Conservation (phyloP, 2,797 vertebrate genomes). For the Macroramphosus scolopax region DNA sequence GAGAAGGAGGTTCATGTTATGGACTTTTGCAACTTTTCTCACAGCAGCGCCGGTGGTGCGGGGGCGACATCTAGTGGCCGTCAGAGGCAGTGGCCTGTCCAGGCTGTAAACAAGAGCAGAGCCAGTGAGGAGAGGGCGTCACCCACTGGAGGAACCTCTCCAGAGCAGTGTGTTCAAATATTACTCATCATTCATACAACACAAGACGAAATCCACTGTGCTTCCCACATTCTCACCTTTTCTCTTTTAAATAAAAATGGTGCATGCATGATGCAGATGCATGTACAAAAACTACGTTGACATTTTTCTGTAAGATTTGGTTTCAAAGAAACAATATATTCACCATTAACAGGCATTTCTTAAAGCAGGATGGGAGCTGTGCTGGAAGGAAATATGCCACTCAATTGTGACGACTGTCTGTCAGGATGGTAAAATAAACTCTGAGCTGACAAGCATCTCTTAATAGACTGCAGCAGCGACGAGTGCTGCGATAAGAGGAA, state of each 20-base stretch:
- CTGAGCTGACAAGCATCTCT: not conserved
- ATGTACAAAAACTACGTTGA: too few species aligned
- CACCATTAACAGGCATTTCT: too few species aligned
- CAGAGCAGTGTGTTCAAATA: too few species aligned
- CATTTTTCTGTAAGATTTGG: too few species aligned
- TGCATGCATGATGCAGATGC: too few species aligned
- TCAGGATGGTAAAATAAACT: not conserved
- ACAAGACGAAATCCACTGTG: too few species aligned
- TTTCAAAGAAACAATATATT: too few species aligned
- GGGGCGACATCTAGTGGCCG: conserved; percentile 67
- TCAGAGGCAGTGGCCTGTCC: not conserved
- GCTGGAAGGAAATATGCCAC: not conserved
- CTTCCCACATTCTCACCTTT: too few species aligned
- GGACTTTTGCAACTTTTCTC: conserved; percentile 67
- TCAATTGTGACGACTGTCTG: not conserved
- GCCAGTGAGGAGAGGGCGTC: too few species aligned
- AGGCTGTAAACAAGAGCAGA: not conserved
- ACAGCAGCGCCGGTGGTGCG: conserved; percentile 17
- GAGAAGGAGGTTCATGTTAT: conserved; percentile 32
- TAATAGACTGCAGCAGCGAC: not conserved
- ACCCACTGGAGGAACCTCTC: too few species aligned
- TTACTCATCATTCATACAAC: too few species aligned
- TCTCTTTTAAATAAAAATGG: too few species aligned
- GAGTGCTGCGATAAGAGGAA: not conserved
- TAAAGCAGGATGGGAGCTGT: not conserved